Evolutionary conservation across 1,140 invertebrate species (phyloP).

Genomic region (Drosophila setifemur): DNA sequence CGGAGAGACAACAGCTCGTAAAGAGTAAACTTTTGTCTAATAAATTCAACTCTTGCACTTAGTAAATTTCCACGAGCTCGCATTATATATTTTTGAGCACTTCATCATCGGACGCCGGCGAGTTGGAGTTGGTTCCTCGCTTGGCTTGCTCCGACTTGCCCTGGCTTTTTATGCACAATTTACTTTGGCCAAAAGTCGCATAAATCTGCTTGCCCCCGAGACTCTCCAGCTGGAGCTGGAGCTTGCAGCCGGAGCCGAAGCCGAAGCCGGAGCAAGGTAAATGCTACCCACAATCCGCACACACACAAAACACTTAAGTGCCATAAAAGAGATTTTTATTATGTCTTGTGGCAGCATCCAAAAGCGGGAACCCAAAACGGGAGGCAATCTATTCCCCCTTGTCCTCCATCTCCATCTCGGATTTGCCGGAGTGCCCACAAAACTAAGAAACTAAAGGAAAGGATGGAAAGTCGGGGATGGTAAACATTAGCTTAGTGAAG

Average conservation of each 20-base stretch:
- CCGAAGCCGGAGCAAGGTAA: constrained; percentile 49
- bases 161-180: constrained; percentile 77
- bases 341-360: constrained; percentile 66
- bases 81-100: constrained; percentile 74
- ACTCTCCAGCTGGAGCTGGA: constrained; percentile 22
- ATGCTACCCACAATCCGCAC: constrained; percentile 78
- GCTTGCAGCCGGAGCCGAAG: background rate
- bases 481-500: constrained; percentile 35
- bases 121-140: background rate
- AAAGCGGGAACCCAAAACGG: constrained; percentile 29
- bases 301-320: constrained; percentile 76
- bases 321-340: constrained; percentile 81
- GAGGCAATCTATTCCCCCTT: constrained; percentile 37
- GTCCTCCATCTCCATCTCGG: background rate
- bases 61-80: constrained; percentile 71
- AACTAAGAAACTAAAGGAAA: no score
- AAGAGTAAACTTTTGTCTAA: constrained; percentile 78
- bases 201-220: constrained; percentile 64
- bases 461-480: constrained; percentile 1
- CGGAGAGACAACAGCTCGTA: constrained; percentile 67
- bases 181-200: constrained; percentile 78
- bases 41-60: constrained; percentile 79
- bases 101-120: constrained; percentile 71
- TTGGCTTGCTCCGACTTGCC: constrained; percentile 27
- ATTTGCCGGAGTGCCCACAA: constrained; percentile 3